Base-by-base conservation (phyloP, 1,140 invertebrate species). In the Neodiprion pinetum region DNA sequence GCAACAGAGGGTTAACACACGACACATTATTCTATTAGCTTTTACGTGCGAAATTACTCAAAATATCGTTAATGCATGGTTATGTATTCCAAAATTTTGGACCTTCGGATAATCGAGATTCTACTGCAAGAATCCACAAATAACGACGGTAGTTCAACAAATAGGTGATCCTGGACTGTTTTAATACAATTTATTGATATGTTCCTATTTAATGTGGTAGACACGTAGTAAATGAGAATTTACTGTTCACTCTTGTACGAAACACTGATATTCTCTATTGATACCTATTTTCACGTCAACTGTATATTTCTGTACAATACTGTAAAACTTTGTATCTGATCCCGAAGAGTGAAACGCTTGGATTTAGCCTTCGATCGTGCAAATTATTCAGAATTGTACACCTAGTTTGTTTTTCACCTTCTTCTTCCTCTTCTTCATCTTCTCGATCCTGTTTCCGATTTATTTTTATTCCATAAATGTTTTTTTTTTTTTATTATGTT, bases 401-500 rank as follows among this genome's bases (percentile, higher is more conserved):
- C 28, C 28, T 40, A 40, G 5, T 14, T 61, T 14, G 53, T 61
- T 61, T 9, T 7, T 61, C 53, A 61, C 11, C n/a, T 61, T 40
- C 28, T 61, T 40, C 28, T 40, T 61, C n/a, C 8, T 61, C 53
- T 12, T 61, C n/a, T 61, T 17, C 28, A 40, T 61, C n/a, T 40
- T 40, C 28, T 40, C 28, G 28, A 5, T 40, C 28, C 28, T 40
- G 28, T 61, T 61, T 17, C 28, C 1, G 28, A 40, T 40, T 40
- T 40, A 40, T 40, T 40, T 40, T 40, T 40, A 40, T 40, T 40
- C 28, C 28, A 3, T 40, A 40, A 40, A 40, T 40, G 28, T 40
- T 40, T 61, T 17, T 12, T 53, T 53, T 53, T 53, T 17, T 83
- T 80, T 80, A 74, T 80, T 78, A 79, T 72, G 80, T 88, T 88